phyloP scores from a whole-genome alignment of 2,797 vertebrate genomes.

The Spheniscus humboldti region DNA sequence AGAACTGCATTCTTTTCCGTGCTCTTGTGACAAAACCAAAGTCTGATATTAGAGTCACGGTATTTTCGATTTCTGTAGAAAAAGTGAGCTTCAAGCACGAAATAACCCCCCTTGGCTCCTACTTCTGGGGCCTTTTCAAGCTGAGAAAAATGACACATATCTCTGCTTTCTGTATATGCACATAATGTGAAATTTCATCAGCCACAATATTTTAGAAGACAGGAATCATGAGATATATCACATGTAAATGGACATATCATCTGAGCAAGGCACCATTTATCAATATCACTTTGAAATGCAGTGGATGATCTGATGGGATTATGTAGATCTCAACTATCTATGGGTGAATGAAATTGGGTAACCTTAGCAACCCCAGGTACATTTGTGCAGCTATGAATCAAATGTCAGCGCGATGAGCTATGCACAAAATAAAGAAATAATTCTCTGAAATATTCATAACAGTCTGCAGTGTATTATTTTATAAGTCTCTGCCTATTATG shows the following conservation, averaged over 20 bases:
- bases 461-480: slow-evolving; percentile 71
- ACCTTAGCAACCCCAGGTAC: slow-evolving; percentile 97
- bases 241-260: slow-evolving; percentile 96
- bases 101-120: background rate
- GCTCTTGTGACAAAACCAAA: slow-evolving; percentile 15
- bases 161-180: slow-evolving; percentile 60
- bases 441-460: slow-evolving; percentile 76
- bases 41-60: slow-evolving; percentile 12
- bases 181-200: slow-evolving; percentile 77
- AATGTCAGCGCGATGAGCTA: slow-evolving; percentile 67
- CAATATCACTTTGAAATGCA: slow-evolving; percentile 87
- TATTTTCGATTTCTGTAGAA: background rate
- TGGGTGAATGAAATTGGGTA: slow-evolving; percentile 94
- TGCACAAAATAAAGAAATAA: slow-evolving; percentile 74
- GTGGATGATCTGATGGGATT: slow-evolving; percentile 94
- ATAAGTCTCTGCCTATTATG: slow-evolving; percentile 68
- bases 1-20: background rate
- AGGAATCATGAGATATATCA: slow-evolving; percentile 95
- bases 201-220: slow-evolving; percentile 74
- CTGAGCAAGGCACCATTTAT: slow-evolving; percentile 92
- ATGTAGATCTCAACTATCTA: slow-evolving; percentile 95
- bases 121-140: slow-evolving; percentile 30
- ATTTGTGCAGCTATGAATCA: slow-evolving; percentile 77
- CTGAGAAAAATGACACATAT: slow-evolving; percentile 18
- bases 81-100: background rate